A percentile compares a stretch with the other conserved stretches of the same genome.
phyloP scores from a whole-genome alignment of 2,888 invertebrate genomes.

The Norana najaformis region DNA sequence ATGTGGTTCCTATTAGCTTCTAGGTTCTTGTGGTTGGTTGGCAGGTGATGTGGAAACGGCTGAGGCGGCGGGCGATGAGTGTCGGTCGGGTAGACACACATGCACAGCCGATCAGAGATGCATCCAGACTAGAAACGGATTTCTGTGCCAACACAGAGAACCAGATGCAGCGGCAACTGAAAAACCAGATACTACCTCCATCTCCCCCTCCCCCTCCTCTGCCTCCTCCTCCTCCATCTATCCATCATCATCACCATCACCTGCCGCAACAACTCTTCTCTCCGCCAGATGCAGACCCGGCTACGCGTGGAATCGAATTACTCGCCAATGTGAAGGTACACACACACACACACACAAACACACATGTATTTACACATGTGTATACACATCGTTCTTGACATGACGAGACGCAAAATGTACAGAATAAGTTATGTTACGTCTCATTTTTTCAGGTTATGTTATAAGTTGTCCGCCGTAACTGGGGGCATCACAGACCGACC shows the following conservation, averaged over 20 bases:
- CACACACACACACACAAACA: not conserved
- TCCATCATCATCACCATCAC: not conserved
- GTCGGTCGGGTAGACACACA: not conserved
- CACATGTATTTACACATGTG: too few relatives aligned
- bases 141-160: not conserved
- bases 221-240: not conserved
- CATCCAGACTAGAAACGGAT: not conserved
- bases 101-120: not conserved
- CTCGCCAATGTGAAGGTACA: conserved; percentile 51
- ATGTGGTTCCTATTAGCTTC: not conserved
- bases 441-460: too few relatives aligned
- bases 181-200: not conserved
- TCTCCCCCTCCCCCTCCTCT: not conserved
- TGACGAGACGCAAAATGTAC: too few relatives aligned
- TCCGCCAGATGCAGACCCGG: not conserved
- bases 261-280: not conserved
- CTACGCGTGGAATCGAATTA: conserved; percentile 40
- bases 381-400: too few relatives aligned
- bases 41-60: not conserved
- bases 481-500: too few relatives aligned
- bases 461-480: too few relatives aligned
- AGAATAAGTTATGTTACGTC: too few relatives aligned
- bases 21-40: not conserved
- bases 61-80: not conserved
- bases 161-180: not conserved